phyloP scores from a whole-genome alignment of 2,888 invertebrate genomes.

The Eilema sororculum region DNA sequence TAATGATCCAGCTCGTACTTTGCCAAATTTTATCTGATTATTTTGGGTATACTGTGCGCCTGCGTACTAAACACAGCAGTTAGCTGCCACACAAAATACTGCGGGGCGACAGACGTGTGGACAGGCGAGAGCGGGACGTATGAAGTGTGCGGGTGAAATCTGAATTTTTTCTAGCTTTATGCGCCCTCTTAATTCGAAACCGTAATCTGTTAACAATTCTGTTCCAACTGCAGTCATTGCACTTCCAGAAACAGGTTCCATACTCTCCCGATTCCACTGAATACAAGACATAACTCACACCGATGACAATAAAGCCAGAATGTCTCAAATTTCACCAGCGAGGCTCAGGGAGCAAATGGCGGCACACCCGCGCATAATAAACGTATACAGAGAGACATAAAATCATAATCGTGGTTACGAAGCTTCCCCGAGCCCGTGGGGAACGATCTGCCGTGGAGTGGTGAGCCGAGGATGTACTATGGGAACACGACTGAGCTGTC shows the following conservation, averaged over 20 bases:
- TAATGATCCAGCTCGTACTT: too few species aligned
- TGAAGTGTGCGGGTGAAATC: too few species aligned
- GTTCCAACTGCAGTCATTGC: neutral
- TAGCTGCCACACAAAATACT: too few species aligned
- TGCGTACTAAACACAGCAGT: too few species aligned
- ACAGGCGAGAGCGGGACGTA: too few species aligned
- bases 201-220: neutral
- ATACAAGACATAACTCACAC: constrained; percentile 4
- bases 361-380: constrained; percentile 29
- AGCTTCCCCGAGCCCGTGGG: constrained; percentile 33
- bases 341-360: constrained; percentile 18
- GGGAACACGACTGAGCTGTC: constrained; percentile 17
- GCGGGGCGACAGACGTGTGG: too few species aligned
- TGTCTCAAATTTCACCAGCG: constrained; percentile 13
- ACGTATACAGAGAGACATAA: constrained; percentile 42
- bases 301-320: constrained; percentile 1
- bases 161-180: too few species aligned
- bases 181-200: too few species aligned
- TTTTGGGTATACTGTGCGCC: too few species aligned
- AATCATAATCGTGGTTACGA: constrained; percentile 45
- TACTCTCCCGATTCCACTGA: neutral
- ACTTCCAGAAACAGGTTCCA: neutral
- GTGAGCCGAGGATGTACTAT: constrained; percentile 20
- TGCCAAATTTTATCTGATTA: too few species aligned
- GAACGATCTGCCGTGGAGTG: constrained; percentile 26